Conservation (phyloP, 2,888 invertebrate species). For the Xanthorhoe spadicearia region DNA sequence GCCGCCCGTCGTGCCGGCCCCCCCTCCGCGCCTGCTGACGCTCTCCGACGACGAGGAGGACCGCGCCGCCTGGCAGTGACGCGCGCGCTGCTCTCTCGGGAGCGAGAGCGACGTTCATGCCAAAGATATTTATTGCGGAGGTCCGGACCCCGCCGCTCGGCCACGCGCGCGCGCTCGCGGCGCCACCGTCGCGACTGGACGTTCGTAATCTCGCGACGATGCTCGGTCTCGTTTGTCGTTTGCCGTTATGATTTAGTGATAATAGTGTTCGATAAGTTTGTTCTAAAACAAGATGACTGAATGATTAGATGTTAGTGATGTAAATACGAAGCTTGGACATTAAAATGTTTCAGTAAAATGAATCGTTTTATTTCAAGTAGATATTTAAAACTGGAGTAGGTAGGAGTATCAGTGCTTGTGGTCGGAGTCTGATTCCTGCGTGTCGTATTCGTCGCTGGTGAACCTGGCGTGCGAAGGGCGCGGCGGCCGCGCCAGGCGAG, state of each 20-base stretch:
- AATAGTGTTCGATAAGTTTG: conserved; percentile 82
- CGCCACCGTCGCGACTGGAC: conserved; percentile 51
- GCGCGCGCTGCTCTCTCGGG: conserved; percentile 49
- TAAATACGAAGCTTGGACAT: conserved; percentile 83
- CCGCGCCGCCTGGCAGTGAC: conserved; percentile 73
- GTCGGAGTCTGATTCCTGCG: conserved; percentile 71
- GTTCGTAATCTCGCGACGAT: conserved; percentile 27
- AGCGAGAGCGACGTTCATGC: conserved; percentile 74
- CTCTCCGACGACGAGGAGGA: conserved; percentile 74
- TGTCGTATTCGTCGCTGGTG: conserved; percentile 79
- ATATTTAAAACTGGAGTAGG: conserved; percentile 36
- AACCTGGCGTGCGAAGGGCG: conserved; percentile 54
- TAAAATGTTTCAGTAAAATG: conserved; percentile 78
- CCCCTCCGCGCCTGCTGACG: conserved; percentile 65
- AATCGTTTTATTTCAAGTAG: conserved; percentile 63
- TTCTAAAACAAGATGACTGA: conserved; percentile 82
- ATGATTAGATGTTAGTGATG: conserved; percentile 81
- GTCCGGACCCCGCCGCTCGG: conserved; percentile 58
- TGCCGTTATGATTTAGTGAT: conserved; percentile 82
- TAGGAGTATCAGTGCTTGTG: conserved; percentile 25
- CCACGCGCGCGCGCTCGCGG: conserved; percentile 60
- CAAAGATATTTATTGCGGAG: conserved; percentile 84
- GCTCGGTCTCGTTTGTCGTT: conserved; percentile 73
- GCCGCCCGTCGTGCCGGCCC: conserved; percentile 46
- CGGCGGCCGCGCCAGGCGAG: conserved; percentile 56